phyloP scores from a whole-genome alignment of 2,888 invertebrate genomes.

The Empis stercorea region DNA sequence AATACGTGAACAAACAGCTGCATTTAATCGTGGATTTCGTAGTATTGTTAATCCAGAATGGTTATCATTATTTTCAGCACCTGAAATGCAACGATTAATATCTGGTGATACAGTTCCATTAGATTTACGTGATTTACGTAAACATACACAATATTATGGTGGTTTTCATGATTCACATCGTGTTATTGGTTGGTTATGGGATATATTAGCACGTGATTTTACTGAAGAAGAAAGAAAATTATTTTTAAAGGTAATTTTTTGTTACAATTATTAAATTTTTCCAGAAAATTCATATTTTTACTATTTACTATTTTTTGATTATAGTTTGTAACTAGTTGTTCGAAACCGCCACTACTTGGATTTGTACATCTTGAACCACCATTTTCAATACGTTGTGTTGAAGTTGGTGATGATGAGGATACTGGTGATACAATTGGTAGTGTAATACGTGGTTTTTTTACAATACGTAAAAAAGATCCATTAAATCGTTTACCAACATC shows the following conservation, averaged over 20 bases:
- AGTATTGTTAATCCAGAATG: conserved; percentile 92
- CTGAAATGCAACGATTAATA: conserved; percentile 88
- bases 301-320: conserved; percentile 12
- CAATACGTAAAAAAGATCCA: conserved; percentile 88
- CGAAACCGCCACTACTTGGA: conserved; percentile 90
- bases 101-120: conserved; percentile 92
- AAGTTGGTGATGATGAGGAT: conserved; percentile 96
- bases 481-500: conserved; percentile 94
- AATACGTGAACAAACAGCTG: conserved; percentile 91
- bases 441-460: conserved; percentile 95
- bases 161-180: conserved; percentile 97
- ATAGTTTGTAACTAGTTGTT: conserved; percentile 87
- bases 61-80: conserved; percentile 87
- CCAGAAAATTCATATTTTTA: background rate
- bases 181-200: conserved; percentile 98
- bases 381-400: conserved; percentile 96
- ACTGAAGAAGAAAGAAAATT: conserved; percentile 79
- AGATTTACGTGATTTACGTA: conserved; percentile 73
- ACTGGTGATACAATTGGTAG: conserved; percentile 70
- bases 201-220: conserved; percentile 92
- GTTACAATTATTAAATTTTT: too few relatives aligned
- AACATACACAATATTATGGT: conserved; percentile 96
- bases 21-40: conserved; percentile 92
- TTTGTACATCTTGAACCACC: conserved; percentile 95
- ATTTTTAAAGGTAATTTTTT: conserved; percentile 79